A percentile compares a stretch with the other conserved stretches of the same genome.
Evolutionary conservation across 2,888 invertebrate species (phyloP).

Genomic region (Lamellibrachia columna): DNA sequence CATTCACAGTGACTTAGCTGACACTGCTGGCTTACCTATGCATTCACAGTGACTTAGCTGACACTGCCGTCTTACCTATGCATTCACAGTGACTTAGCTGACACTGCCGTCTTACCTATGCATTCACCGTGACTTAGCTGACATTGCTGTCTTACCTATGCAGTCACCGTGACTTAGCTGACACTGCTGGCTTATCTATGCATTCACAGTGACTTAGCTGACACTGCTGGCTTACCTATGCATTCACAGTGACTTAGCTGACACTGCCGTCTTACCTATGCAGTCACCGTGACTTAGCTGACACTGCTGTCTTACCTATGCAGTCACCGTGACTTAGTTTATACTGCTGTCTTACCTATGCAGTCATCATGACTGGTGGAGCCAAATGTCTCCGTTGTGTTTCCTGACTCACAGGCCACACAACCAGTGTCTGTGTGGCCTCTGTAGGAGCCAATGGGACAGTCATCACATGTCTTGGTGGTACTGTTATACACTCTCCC

Average conservation of each 20-base stretch:
- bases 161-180: no score
- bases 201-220: not conserved
- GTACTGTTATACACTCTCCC: conserved; percentile 13
- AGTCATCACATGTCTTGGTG: conserved; percentile 13
- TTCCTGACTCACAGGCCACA: conserved; percentile 8
- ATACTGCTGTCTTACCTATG: not conserved
- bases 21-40: not conserved
- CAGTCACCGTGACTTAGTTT: not conserved
- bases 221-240: not conserved
- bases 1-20: not conserved
- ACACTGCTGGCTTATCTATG: not conserved
- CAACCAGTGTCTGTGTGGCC: not conserved
- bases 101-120: not conserved
- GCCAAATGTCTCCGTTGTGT: conserved; percentile 17
- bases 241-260: not conserved
- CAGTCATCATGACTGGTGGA: conserved; percentile 8
- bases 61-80: not conserved
- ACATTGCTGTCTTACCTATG: no score
- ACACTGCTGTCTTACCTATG: not conserved
- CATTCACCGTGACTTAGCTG: not conserved
- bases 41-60: not conserved
- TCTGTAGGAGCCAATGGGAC: conserved; percentile 21
- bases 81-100: not conserved
- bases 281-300: not conserved
- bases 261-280: not conserved